phyloP scores from a whole-genome alignment of 1,140 invertebrate species.

The Drosophila rhopaloa region DNA sequence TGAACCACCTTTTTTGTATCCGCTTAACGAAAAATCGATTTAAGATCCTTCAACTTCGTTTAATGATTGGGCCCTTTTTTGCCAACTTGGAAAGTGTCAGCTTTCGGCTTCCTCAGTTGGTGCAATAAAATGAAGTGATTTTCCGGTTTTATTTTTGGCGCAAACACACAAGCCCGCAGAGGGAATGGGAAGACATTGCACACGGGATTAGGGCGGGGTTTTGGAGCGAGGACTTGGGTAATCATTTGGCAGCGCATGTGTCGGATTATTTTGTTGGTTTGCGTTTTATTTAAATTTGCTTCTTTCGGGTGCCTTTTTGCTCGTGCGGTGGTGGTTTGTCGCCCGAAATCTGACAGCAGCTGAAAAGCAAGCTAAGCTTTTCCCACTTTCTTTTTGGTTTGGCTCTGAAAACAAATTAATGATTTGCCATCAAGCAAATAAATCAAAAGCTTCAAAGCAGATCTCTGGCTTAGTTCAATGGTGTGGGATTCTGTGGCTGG shows the following conservation, averaged over 20 bases:
- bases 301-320: constrained; percentile 28
- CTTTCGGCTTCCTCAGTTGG: constrained; percentile 39
- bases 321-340: constrained; percentile 48
- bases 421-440: constrained; percentile 74
- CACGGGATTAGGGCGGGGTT: constrained; percentile 55
- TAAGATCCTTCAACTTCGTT: constrained; percentile 52
- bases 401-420: constrained; percentile 66
- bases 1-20: constrained; percentile 4
- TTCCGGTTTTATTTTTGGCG: constrained; percentile 49
- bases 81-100: constrained; percentile 47
- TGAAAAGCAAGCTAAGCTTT: constrained; percentile 69
- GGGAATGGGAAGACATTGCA: constrained; percentile 37
- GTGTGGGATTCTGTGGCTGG: constrained; percentile 7
- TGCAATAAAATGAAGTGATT: constrained; percentile 76
- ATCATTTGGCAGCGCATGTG: constrained; percentile 79
- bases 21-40: constrained; percentile 12
- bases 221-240: constrained; percentile 42
- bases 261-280: constrained; percentile 79
- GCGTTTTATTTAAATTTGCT: constrained; percentile 70
- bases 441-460: constrained; percentile 72
- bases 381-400: constrained; percentile 16
- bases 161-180: constrained; percentile 12
- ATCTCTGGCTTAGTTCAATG: constrained; percentile 37
- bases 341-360: constrained; percentile 72
- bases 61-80: constrained; percentile 29